Conservation (phyloP, 2,888 invertebrate genomes). For the Disparrhopalites patrizii region DNA sequence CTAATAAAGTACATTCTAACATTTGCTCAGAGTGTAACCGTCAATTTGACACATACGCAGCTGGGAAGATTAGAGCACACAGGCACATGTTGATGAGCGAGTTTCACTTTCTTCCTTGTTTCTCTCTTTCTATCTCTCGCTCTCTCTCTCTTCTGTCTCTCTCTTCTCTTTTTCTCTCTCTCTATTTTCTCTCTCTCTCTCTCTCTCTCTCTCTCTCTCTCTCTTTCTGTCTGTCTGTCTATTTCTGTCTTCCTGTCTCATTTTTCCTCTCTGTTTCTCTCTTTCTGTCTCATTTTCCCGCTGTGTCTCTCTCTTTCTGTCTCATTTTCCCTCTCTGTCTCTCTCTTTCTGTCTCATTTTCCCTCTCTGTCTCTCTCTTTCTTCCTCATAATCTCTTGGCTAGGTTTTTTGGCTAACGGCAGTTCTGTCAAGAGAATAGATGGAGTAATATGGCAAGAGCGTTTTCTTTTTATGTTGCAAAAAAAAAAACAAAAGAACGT, state of each 20-base stretch:
- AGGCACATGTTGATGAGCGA: conserved; percentile 28
- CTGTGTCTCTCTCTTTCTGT: too few relatives aligned
- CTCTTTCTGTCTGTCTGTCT: conserved; percentile 22
- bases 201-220: conserved; percentile 18
- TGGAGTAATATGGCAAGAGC: too few relatives aligned
- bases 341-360: conserved; percentile 25
- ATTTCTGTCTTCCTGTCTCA: conserved; percentile 16
- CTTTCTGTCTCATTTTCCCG: too few relatives aligned
- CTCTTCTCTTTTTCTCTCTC: conserved; percentile 35
- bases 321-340: conserved; percentile 17
- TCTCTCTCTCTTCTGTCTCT: not conserved
- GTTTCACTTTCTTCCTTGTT: conserved; percentile 32
- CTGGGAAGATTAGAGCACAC: not conserved
- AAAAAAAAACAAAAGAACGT: too few relatives aligned
- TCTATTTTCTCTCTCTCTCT: conserved; percentile 18
- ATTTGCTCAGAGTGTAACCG: too few relatives aligned
- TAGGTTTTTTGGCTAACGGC: not conserved
- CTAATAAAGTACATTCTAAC: too few relatives aligned
- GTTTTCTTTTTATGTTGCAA: too few relatives aligned
- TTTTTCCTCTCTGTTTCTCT: conserved; percentile 22
- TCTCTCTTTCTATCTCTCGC: conserved; percentile 25
- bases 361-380: too few relatives aligned
- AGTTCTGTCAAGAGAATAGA: not conserved
- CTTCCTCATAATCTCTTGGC: too few relatives aligned
- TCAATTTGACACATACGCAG: too few relatives aligned